Percentiles rank a stretch among this genome's conserved stretches.
Conservation (phyloP, 2,113 vertebrate genomes). For the Bufo bufo region DNA sequence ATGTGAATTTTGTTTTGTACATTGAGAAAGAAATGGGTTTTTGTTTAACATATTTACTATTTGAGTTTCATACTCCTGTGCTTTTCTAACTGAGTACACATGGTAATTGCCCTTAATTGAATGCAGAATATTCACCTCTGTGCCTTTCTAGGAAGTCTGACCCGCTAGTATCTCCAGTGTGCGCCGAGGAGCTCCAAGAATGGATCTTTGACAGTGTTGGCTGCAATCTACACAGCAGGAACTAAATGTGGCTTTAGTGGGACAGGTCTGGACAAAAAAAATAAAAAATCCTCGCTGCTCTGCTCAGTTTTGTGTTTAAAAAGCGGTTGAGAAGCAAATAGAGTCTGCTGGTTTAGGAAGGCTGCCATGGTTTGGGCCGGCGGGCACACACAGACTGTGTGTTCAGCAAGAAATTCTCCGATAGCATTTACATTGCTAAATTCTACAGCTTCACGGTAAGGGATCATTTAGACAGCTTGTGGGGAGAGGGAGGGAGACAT, state of each 20-base stretch:
- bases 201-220: slow-evolving; percentile 58
- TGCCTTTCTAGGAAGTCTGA: slow-evolving; percentile 41
- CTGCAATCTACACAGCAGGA: slow-evolving; percentile 18
- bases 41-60: neutral
- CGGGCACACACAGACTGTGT: slow-evolving; percentile 60
- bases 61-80: no score
- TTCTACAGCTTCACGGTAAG: slow-evolving; percentile 3
- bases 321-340: slow-evolving; percentile 26
- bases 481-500: neutral
- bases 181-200: neutral
- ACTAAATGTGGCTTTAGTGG: slow-evolving; percentile 30
- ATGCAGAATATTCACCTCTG: slow-evolving; percentile 13
- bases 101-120: slow-evolving; percentile 23
- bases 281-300: slow-evolving; percentile 40
- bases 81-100: neutral
- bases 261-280: neutral
- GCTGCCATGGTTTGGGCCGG: neutral
- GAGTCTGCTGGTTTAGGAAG: slow-evolving; percentile 45
- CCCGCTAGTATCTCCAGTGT: slow-evolving; percentile 56
- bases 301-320: slow-evolving; percentile 49
- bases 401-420: slow-evolving; percentile 49
- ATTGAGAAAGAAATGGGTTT: neutral
- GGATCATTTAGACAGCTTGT: neutral
- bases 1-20: neutral
- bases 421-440: neutral